Percentiles rank a stretch among this genome's conserved stretches.
Conservation (phyloP, 2,797 vertebrate species). For the Chrysocyon brachyurus region DNA sequence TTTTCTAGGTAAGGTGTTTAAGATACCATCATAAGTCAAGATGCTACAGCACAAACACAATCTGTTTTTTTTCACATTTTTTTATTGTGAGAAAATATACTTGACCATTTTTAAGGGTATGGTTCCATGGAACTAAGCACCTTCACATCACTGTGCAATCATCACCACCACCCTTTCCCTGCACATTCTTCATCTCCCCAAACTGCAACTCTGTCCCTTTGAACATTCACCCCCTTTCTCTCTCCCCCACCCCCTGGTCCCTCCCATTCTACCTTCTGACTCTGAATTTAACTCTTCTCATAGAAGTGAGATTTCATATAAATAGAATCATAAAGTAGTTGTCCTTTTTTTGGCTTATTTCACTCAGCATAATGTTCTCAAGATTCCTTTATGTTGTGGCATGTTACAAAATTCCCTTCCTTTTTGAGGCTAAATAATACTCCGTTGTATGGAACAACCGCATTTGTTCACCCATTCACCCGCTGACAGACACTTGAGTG, state of each 20-base stretch:
- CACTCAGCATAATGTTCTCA: neutral
- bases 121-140: neutral
- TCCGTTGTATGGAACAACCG: accelerated
- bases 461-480: neutral
- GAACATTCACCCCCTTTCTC: too few relatives aligned
- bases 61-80: neutral
- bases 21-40: neutral
- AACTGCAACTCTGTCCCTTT: too few relatives aligned
- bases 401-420: neutral
- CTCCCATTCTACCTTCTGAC: neutral
- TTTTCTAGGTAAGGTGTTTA: neutral
- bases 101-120: neutral
- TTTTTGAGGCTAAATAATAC: neutral
- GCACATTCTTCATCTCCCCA: neutral
- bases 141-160: neutral
- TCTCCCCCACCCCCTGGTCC: neutral
- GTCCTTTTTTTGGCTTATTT: neutral
- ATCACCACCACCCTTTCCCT: neutral
- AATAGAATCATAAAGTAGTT: neutral
- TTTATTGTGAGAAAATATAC: neutral
- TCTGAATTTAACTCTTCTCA: neutral
- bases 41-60: accelerated
- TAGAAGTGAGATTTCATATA: neutral
- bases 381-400: accelerated
- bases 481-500: accelerated